phyloP scores from a whole-genome alignment of 2,113 vertebrate species.

The Rousettus leschenaultii region DNA sequence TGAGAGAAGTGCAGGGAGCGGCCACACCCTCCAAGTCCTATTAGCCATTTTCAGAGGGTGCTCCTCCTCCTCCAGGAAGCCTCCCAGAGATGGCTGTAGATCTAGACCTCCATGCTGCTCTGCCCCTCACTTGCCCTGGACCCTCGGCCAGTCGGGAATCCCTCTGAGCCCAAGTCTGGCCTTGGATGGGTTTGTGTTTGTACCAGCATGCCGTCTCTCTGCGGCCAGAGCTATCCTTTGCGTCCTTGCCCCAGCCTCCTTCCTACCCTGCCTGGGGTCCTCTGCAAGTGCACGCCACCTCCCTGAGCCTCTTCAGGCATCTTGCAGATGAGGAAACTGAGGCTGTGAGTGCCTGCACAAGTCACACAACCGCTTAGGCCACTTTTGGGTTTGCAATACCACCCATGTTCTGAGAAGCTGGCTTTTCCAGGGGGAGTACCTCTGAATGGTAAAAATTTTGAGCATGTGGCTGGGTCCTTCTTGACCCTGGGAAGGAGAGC shows the following conservation, averaged over 20 bases:
- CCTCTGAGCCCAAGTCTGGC: background rate
- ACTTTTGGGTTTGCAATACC: background rate
- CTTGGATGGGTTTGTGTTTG: background rate
- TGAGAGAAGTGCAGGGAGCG: background rate
- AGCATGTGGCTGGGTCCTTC: background rate
- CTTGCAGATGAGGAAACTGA: background rate
- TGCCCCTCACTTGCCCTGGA: fast-evolving
- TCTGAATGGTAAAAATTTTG: background rate
- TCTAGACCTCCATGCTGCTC: background rate
- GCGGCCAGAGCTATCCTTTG: too few relatives aligned
- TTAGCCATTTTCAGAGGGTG: background rate
- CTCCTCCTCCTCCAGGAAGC: background rate
- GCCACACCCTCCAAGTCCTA: background rate
- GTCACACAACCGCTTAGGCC: fast-evolving
- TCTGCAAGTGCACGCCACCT: background rate
- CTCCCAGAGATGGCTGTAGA: background rate
- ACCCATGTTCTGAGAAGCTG: background rate
- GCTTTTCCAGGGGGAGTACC: background rate
- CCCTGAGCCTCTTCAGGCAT: background rate
- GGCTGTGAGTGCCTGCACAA: background rate
- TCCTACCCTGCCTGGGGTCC: background rate
- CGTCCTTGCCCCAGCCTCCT: background rate
- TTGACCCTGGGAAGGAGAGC: background rate
- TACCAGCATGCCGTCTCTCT: background rate
- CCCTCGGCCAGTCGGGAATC: background rate